A percentile compares a stretch with the other conserved stretches of the same genome.
Evolutionary conservation across 2,888 invertebrate species (phyloP).

Genomic region (Phalera bucephala): DNA sequence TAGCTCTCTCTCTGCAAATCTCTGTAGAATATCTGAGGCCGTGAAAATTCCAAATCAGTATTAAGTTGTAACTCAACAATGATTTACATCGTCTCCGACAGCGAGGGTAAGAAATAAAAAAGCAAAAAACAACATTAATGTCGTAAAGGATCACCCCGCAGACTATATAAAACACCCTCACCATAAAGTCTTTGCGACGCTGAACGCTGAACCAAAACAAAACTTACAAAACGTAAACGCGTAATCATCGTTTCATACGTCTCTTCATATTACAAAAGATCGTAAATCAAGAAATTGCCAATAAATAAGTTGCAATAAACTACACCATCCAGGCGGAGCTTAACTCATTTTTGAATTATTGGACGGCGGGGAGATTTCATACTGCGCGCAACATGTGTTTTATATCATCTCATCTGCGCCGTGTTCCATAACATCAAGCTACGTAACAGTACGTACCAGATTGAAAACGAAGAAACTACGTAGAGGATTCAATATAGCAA

Average conservation of each 20-base stretch:
- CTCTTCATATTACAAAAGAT: conserved; percentile 42
- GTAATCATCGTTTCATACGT: conserved; percentile 27
- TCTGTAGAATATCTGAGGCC: too few relatives aligned
- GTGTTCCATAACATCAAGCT: conserved; percentile 64
- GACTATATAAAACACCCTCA: conserved; percentile 1
- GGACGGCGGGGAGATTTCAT: conserved; percentile 54
- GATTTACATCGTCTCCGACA: too few relatives aligned
- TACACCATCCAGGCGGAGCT: conserved; percentile 52
- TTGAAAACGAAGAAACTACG: conserved; percentile 70
- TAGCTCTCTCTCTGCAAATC: too few relatives aligned
- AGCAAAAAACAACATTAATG: too few relatives aligned
- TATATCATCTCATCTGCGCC: conserved; percentile 62
- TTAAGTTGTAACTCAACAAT: too few relatives aligned
- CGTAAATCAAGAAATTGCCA: conserved; percentile 48
- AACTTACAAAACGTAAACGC: conserved; percentile 10
- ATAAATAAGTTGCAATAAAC: conserved; percentile 60
- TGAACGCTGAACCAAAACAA: conserved; percentile 4
- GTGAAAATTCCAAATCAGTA: too few relatives aligned
- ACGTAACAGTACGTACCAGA: conserved; percentile 50
- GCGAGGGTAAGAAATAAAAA: too few relatives aligned
- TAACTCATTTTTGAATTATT: conserved; percentile 73
- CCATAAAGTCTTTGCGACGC: too few relatives aligned
- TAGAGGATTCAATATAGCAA: conserved; percentile 67
- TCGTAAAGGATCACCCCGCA: too few relatives aligned
- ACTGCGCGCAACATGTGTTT: conserved; percentile 71